Percentiles rank a stretch among this genome's conserved stretches.
Evolutionary conservation across 2,113 vertebrate genomes (phyloP).

Genomic region (zebrafish (Danio rerio)): DNA sequence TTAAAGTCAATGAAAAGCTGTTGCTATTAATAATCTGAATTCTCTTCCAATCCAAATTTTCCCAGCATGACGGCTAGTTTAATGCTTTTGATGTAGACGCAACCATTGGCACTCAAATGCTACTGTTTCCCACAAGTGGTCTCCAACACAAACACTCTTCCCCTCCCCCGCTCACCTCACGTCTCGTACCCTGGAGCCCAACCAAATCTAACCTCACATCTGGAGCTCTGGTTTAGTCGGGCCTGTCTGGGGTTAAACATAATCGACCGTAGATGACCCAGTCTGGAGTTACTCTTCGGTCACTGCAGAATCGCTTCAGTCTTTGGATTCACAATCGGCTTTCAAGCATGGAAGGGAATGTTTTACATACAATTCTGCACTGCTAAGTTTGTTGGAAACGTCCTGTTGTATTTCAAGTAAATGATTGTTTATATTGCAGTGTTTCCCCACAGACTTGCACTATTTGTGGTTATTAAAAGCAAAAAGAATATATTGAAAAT

Average conservation of each 20-base stretch:
- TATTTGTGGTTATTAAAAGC: too few species aligned
- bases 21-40: not conserved
- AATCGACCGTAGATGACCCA: slow-evolving; percentile 32
- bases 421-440: not conserved
- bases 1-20: not conserved
- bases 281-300: slow-evolving; percentile 34
- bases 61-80: not conserved
- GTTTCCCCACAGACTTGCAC: too few species aligned
- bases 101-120: not conserved
- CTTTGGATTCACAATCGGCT: not conserved
- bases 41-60: slow-evolving; percentile 2
- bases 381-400: not conserved
- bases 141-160: slow-evolving; percentile 3
- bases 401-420: not conserved
- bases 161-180: not conserved
- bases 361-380: not conserved
- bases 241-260: slow-evolving; percentile 32
- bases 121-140: slow-evolving; percentile 31
- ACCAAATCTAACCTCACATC: slow-evolving; percentile 44
- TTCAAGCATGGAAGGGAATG: not conserved
- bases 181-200: slow-evolving; percentile 27
- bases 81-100: slow-evolving; percentile 53
- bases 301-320: slow-evolving; percentile 1
- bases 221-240: slow-evolving; percentile 37
- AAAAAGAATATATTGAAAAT: too few species aligned